These are phyloP conservation scores for Palythoa heliodiscus DNA, from an alignment of 92 coral and sea anemone species.

Conservation along the genomic window DNA sequence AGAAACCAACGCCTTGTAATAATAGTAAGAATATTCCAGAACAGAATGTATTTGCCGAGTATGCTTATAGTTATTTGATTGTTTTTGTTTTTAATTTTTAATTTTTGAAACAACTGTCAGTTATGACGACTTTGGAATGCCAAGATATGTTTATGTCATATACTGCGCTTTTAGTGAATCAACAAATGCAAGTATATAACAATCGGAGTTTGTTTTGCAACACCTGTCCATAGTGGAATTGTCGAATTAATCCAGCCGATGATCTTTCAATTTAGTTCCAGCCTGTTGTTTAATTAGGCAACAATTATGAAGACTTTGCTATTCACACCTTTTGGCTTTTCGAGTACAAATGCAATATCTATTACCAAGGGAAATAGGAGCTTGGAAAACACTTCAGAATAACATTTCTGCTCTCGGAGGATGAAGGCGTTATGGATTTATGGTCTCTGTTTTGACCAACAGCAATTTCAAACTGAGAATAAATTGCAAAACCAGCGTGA, in stretches of 20 bases:
- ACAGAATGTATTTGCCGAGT: neutral
- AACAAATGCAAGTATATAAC: neutral
- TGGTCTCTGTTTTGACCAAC: neutral
- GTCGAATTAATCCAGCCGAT: neutral
- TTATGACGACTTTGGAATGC: neutral
- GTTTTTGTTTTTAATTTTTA: neutral
- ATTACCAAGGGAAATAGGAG: neutral
- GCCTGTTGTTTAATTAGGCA: neutral
- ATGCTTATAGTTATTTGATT: neutral
- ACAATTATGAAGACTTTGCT: neutral
- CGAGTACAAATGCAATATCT: neutral
- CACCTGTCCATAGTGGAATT: slow-evolving; percentile 7
- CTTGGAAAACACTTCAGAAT: neutral
- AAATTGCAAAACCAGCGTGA: slow-evolving; percentile 14
- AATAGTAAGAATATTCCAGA: neutral
- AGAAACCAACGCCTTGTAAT: too few species aligned
- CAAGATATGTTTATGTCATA: neutral
- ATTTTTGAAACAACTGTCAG: neutral
- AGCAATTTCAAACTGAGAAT: slow-evolving; percentile 1
- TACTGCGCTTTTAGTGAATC: neutral
- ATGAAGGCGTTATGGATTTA: neutral
- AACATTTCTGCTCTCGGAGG: neutral
- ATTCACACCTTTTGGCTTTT: slow-evolving; percentile 1
- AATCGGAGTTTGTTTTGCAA: neutral
- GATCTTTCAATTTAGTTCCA: neutral